A percentile compares a stretch with the other conserved stretches of the same genome.
Evolutionary conservation across 2,888 invertebrate species (phyloP).

Genomic region (Cordilura impudica): DNA sequence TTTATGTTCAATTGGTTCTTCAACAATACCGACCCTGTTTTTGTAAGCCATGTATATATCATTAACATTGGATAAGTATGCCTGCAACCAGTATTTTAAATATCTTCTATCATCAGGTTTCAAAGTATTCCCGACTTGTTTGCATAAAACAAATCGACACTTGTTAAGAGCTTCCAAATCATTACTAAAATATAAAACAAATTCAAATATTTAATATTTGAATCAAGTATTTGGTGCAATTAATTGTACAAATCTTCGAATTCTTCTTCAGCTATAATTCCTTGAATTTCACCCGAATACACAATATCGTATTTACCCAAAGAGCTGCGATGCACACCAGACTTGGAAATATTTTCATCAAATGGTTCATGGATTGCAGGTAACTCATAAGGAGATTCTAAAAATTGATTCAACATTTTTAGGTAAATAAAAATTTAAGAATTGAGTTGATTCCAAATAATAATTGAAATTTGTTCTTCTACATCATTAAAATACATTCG

Average conservation of each 20-base stretch:
- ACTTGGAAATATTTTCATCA: background rate
- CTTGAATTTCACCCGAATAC: slow-evolving; percentile 27
- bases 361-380: background rate
- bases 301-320: slow-evolving; percentile 24
- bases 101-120: background rate
- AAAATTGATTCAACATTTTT: too few relatives aligned
- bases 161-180: background rate
- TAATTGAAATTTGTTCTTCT: too few relatives aligned
- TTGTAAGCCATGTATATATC: slow-evolving; percentile 31
- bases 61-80: slow-evolving; percentile 4
- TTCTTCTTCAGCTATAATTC: background rate
- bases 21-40: background rate
- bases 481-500: too few relatives aligned
- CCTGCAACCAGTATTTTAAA: background rate
- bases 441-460: too few relatives aligned
- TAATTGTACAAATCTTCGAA: slow-evolving; percentile 6
- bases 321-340: slow-evolving; percentile 10
- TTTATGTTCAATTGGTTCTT: background rate
- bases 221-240: background rate
- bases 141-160: background rate
- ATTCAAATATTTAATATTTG: too few relatives aligned
- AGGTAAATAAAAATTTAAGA: too few relatives aligned
- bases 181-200: background rate
- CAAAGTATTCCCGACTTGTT: background rate
- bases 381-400: background rate